Percentiles rank a stretch among this genome's conserved stretches.
These are phyloP conservation scores for Scrobipalpa costella DNA, from an alignment of 2,888 invertebrate genomes.

Conservation along the genomic window DNA sequence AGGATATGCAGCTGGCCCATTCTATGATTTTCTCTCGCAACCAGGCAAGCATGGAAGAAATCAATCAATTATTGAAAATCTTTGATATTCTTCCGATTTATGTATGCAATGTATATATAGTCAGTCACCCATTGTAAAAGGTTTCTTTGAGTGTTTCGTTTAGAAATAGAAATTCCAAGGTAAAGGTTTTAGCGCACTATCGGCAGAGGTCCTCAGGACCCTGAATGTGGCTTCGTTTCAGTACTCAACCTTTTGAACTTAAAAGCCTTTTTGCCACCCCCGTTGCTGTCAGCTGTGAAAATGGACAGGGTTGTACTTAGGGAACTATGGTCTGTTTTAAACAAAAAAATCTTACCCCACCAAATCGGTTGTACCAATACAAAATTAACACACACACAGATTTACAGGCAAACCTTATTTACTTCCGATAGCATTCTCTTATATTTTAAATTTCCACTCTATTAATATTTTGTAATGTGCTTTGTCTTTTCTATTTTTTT, in stretches of 20 bases:
- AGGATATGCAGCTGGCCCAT: too few species aligned
- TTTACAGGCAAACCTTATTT: too few species aligned
- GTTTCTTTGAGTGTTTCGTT: not conserved
- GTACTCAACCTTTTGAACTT: slow-evolving; percentile 18
- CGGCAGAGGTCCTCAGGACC: not conserved
- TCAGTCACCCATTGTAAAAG: slow-evolving; percentile 5
- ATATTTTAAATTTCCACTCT: too few species aligned
- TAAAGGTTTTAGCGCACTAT: slow-evolving; percentile 1
- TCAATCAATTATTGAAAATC: too few species aligned
- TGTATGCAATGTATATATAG: too few species aligned
- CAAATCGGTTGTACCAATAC: too few species aligned
- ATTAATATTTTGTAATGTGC: too few species aligned
- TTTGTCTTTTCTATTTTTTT: too few species aligned
- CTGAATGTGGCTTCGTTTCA: slow-evolving; percentile 9
- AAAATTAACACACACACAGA: too few species aligned
- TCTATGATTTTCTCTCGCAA: too few species aligned
- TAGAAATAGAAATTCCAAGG: slow-evolving; percentile 1
- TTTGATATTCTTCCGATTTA: not conserved
- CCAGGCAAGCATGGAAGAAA: not conserved
- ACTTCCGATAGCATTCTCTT: too few species aligned
- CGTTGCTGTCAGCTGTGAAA: not conserved
- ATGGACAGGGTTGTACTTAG: not conserved
- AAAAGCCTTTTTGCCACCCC: slow-evolving; percentile 14
- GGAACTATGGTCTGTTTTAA: not conserved
- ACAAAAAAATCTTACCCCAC: too few species aligned